These are phyloP conservation scores for Eristalinus aeneus DNA, from an alignment of 2,888 invertebrate genomes.

Conservation along the genomic window DNA sequence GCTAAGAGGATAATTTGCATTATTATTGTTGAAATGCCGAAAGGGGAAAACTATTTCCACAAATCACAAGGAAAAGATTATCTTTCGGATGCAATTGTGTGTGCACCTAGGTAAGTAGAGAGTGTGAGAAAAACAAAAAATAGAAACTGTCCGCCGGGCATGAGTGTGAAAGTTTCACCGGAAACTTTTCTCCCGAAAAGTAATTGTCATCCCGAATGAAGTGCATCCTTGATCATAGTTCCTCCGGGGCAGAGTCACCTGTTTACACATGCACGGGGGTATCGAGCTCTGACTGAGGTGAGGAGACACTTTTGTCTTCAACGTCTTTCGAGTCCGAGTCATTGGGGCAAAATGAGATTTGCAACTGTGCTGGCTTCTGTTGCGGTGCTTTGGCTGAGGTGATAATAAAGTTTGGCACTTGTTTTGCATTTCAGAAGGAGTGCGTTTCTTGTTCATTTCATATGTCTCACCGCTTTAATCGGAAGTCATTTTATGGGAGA, in stretches of 20 bases:
- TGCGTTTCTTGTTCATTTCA: not conserved
- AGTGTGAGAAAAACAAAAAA: not conserved
- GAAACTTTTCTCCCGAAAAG: slow-evolving; percentile 48
- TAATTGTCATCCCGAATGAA: slow-evolving; percentile 47
- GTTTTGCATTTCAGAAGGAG: not conserved
- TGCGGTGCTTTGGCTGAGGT: not conserved
- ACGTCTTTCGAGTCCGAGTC: not conserved
- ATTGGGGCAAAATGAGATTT: not conserved
- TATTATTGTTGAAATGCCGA: slow-evolving; percentile 67
- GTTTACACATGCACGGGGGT: slow-evolving; percentile 1
- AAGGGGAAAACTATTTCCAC: slow-evolving; percentile 70
- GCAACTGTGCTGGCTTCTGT: not conserved
- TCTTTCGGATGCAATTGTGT: slow-evolving; percentile 33
- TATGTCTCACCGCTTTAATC: no score
- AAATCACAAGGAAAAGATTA: slow-evolving; percentile 62
- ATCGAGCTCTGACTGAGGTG: not conserved
- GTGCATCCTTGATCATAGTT: slow-evolving; percentile 29
- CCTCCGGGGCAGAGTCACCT: slow-evolving; percentile 16
- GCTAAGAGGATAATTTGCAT: slow-evolving; percentile 64
- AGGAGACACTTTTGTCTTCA: not conserved
- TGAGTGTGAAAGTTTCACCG: slow-evolving; percentile 39
- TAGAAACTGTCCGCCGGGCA: not conserved
- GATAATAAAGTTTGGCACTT: not conserved
- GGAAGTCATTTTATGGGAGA: no score
- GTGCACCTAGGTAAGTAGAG: not conserved